These are phyloP conservation scores for Leptatherina wallacei DNA, from an alignment of 2,797 vertebrate genomes.

Conservation along the genomic window DNA sequence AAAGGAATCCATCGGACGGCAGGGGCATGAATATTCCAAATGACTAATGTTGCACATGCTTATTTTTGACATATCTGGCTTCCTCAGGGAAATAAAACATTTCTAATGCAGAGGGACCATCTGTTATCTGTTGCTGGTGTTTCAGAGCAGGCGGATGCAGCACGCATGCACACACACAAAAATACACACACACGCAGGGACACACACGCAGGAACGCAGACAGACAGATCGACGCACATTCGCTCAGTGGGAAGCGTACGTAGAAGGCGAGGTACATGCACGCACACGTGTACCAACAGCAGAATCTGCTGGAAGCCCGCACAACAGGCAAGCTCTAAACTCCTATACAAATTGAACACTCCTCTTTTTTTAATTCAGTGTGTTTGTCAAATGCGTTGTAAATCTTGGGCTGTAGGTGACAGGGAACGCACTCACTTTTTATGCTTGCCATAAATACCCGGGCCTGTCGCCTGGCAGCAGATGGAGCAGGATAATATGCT, in stretches of 20 bases:
- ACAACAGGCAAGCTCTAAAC: conserved; percentile 77
- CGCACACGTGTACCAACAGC: conserved; percentile 60
- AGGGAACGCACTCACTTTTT: conserved; percentile 71
- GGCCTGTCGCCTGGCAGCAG: conserved; percentile 68
- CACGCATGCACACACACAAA: conserved; percentile 14
- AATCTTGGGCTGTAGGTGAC: conserved; percentile 74
- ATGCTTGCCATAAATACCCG: conserved; percentile 80
- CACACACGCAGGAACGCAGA: conserved; percentile 13
- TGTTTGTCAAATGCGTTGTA: conserved; percentile 71
- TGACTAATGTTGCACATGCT: conserved; percentile 85
- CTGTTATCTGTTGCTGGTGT: conserved; percentile 86
- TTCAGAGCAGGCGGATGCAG: conserved; percentile 73
- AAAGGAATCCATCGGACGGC: conserved; percentile 75
- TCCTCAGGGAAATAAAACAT: conserved; percentile 85
- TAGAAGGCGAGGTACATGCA: conserved; percentile 42
- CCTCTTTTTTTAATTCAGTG: conserved; percentile 55
- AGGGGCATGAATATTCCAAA: conserved; percentile 84
- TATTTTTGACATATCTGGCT: conserved; percentile 85
- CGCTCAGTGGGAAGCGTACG: conserved; percentile 50
- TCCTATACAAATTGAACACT: conserved; percentile 79
- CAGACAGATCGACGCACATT: conserved; percentile 55
- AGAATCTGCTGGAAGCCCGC: conserved; percentile 65
- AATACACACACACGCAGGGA: conserved; percentile 32
- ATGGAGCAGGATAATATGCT: conserved; percentile 73
- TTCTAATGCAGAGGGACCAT: conserved; percentile 84